Evolutionary conservation across 1,140 invertebrate species (phyloP), one percentile per base, ranked within the genome.

Genomic region (Steinernema khuongi): DNA sequence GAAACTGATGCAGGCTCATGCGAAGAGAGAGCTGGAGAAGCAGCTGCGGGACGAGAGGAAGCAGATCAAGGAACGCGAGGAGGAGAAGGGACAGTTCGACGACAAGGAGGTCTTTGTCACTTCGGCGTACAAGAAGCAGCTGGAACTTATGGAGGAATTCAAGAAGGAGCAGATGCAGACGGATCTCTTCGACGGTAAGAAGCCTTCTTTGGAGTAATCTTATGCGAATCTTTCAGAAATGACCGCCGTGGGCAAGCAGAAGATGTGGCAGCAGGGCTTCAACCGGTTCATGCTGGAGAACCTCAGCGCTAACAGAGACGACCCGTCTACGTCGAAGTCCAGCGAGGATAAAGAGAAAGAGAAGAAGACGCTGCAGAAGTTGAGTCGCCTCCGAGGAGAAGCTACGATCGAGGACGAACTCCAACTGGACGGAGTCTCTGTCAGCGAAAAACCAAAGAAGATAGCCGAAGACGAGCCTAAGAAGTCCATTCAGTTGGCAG

Each of bases 61-160:
- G 72, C 78, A 80, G 70, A 71, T 79, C 29, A 79, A 77, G 26
- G 80, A 81, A 72, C 68, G 80, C 28, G 75, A 79, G 67, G 72
- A 72, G 67, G 80, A 81, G 50, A 74, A 73, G 0, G 79, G 73
- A 17, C 66, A 80, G 31, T 81, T 78, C 70, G 72, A n/a, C 11
- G 80, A 81, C 36, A 81, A 81, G 36, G 80, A 81, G 41, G 80
- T 79, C 18, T 81, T 81, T 70, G 77, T 81, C 1, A 81, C 80
- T 0, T 68, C 74, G 29, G 76, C 80, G 17, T 81, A 81, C 60
- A 68, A 72, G n/a, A 70, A 80, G 41, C 74, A 76, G 68, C 69
- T 82, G 73, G 79, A 80, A 22, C 66, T 71, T 29, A 67, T 80
- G 29, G 68, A 80, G 43, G 73, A 78, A 31, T 70, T 68, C 22